Conservation (phyloP, 2,888 invertebrate genomes). For the Mechanitis messenoides region DNA sequence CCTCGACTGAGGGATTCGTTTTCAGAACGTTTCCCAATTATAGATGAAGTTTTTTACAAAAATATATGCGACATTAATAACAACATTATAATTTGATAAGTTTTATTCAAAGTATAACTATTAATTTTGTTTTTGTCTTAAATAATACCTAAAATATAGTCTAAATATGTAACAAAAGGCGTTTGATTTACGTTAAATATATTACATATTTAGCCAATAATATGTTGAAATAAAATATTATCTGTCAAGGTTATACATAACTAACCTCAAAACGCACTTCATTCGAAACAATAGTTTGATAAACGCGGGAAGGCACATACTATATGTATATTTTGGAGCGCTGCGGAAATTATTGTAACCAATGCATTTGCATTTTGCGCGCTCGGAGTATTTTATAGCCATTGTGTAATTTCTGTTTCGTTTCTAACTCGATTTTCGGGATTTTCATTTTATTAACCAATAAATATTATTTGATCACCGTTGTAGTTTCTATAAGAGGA, state of each 20-base stretch:
- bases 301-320: conserved; percentile 29
- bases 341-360: conserved; percentile 40
- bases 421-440: conserved; percentile 8
- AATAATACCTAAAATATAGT: no score
- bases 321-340: conserved; percentile 29
- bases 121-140: no score
- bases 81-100: no score
- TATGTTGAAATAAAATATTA: no score
- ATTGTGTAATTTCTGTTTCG: conserved; percentile 34
- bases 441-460: neutral
- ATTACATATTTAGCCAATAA: no score
- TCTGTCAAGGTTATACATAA: neutral
- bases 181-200: no score
- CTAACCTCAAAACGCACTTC: neutral
- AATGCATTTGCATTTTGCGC: conserved; percentile 41
- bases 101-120: no score
- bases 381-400: conserved; percentile 36
- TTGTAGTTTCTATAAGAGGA: neutral
- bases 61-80: no score
- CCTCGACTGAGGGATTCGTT: conserved; percentile 46
- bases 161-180: no score
- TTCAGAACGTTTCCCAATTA: conserved; percentile 23
- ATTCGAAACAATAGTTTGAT: conserved; percentile 22
- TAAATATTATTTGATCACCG: conserved; percentile 1
- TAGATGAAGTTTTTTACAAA: conserved; percentile 4